Evolutionary conservation across 2,113 vertebrate genomes (phyloP).

Genomic region (Regulus satrapa): DNA sequence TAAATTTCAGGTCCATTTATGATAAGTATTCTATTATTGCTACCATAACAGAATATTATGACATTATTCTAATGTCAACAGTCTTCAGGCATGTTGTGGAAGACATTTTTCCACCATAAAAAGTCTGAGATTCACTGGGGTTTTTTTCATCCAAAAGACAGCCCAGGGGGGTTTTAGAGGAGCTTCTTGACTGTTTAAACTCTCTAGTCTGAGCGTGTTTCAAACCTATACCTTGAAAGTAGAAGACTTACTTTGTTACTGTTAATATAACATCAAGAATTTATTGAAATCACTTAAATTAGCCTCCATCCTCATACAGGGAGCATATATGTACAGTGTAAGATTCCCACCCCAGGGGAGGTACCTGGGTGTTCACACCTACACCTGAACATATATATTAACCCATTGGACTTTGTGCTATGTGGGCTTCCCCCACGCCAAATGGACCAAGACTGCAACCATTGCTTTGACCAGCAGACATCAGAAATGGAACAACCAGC

Average conservation of each 20-base stretch:
- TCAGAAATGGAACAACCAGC: fast-evolving
- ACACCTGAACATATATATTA: not conserved
- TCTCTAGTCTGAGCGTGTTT: not conserved
- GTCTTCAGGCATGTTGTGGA: not conserved
- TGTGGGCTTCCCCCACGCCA: fast-evolving
- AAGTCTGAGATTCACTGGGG: not conserved
- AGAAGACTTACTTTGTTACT: not conserved
- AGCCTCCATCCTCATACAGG: not conserved
- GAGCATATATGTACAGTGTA: not conserved
- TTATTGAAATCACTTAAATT: not conserved
- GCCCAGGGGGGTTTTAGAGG: fast-evolving
- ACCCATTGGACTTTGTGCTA: not conserved
- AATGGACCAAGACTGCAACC: fast-evolving
- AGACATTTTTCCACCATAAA: not conserved
- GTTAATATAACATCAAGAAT: not conserved
- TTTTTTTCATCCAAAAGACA: not conserved
- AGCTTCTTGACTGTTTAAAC: not conserved
- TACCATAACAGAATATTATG: not conserved
- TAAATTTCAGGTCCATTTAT: not conserved
- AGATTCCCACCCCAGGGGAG: not conserved
- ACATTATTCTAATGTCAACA: not conserved
- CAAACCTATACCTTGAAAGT: not conserved
- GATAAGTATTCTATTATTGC: not conserved
- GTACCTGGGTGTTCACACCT: not conserved
- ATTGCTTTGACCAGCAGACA: fast-evolving